A percentile compares a stretch with the other conserved stretches of the same genome.
phyloP scores from a whole-genome alignment of 2,797 vertebrate genomes.

The Premnoplex brunnescens region DNA sequence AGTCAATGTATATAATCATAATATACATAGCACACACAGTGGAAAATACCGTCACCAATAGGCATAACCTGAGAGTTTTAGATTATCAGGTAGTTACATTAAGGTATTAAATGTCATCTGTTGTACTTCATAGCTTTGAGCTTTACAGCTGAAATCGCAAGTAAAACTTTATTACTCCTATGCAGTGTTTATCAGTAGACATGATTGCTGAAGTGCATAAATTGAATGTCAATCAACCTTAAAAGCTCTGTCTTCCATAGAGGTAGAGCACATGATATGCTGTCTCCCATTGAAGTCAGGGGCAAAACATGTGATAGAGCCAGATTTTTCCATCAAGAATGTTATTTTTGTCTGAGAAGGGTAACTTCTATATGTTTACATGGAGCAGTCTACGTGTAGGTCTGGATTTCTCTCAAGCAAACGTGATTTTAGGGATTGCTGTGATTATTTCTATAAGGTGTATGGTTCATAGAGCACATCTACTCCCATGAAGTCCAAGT shows the following conservation, averaged over 20 bases:
- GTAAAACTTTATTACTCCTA: background rate
- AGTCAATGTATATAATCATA: background rate
- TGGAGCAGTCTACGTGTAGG: background rate
- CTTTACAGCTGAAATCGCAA: background rate
- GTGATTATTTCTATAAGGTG: background rate
- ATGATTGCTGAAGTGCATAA: background rate
- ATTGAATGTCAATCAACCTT: background rate
- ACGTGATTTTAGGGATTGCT: background rate
- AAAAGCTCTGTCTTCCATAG: background rate
- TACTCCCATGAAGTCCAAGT: background rate
- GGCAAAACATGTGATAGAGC: background rate
- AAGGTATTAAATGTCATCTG: background rate
- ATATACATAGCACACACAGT: background rate
- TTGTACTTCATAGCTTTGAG: background rate
- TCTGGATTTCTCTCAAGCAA: background rate
- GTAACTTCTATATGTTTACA: background rate
- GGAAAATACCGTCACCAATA: background rate
- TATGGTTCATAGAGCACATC: background rate
- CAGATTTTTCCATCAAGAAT: background rate
- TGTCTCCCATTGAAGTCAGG: background rate
- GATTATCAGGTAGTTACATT: background rate
- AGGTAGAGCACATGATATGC: background rate
- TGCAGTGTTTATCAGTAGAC: background rate
- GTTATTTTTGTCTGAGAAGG: background rate
- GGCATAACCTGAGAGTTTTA: background rate